Evolutionary conservation across 2,113 vertebrate genomes (phyloP).

Genomic region (Bungarus multicinctus): DNA sequence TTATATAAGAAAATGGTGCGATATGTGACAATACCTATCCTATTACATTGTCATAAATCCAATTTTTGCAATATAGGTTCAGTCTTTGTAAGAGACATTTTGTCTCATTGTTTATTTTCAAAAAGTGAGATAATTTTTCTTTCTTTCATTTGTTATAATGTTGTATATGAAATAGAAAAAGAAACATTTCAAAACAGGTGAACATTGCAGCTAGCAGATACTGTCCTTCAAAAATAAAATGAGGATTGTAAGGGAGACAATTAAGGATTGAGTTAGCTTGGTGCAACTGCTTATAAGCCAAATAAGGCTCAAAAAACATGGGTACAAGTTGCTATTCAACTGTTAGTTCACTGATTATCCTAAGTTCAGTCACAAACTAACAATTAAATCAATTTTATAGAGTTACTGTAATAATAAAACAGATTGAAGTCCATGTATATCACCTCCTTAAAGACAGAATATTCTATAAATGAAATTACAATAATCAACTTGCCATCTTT

Average conservation of each 20-base stretch:
- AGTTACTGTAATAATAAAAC: not conserved
- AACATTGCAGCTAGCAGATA: not conserved
- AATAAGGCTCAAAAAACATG: not conserved
- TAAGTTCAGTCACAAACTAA: not conserved
- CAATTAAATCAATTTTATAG: not conserved
- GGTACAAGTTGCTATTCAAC: not conserved
- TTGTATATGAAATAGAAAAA: slow-evolving; percentile 33
- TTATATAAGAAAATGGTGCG: slow-evolving; percentile 37
- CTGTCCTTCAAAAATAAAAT: not conserved
- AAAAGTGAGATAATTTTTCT: slow-evolving; percentile 26
- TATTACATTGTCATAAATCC: slow-evolving; percentile 19
- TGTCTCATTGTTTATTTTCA: slow-evolving; percentile 26
- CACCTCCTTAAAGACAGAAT: not conserved
- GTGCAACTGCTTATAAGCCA: not conserved
- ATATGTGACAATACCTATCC: slow-evolving; percentile 26
- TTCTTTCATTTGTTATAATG: slow-evolving; percentile 9
- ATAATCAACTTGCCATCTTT: not conserved
- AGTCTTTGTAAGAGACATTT: slow-evolving; percentile 29
- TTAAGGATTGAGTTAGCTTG: not conserved
- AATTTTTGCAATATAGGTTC: slow-evolving; percentile 17
- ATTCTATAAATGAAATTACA: not conserved
- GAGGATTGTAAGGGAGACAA: not conserved
- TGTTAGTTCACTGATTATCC: not conserved
- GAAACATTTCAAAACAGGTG: slow-evolving; percentile 6
- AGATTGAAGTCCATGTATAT: not conserved